Percentiles rank a stretch among this genome's conserved stretches.
These are phyloP conservation scores for Malurus cyaneus DNA, from an alignment of 2,113 vertebrate genomes.

Conservation along the genomic window DNA sequence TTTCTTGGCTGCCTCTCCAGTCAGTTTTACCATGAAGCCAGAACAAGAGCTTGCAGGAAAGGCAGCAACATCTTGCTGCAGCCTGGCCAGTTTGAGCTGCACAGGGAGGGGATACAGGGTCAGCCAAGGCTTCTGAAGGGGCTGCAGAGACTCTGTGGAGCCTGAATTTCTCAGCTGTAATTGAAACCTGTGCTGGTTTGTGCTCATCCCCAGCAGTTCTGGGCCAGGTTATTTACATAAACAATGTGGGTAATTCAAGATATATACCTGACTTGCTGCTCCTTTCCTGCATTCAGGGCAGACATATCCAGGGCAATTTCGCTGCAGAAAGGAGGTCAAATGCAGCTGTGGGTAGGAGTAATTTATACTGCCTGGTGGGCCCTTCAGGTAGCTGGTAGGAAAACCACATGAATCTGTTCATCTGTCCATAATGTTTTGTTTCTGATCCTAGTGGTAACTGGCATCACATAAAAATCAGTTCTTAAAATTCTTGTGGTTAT, in stretches of 20 bases:
- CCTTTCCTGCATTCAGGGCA: not conserved
- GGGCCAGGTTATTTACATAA: not conserved
- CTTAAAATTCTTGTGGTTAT: not conserved
- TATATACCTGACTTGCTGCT: not conserved
- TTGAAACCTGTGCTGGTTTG: not conserved
- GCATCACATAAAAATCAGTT: not conserved
- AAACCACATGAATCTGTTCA: not conserved
- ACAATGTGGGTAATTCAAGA: not conserved
- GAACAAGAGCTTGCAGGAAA: not conserved
- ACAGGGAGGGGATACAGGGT: rapidly evolving
- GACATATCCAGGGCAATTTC: not conserved
- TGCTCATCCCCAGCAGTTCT: not conserved
- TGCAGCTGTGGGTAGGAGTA: not conserved
- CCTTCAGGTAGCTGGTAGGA: not conserved
- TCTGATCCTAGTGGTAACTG: not conserved
- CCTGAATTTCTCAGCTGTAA: not conserved
- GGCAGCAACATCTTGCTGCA: not conserved
- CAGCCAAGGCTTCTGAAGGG: rapidly evolving
- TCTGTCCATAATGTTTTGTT: not conserved
- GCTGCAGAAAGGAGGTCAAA: not conserved
- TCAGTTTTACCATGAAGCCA: not conserved
- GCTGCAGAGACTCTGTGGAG: not conserved
- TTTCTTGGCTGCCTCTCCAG: not conserved
- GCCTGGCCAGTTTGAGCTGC: not conserved
- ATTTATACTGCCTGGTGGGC: not conserved